Percentiles rank a stretch among this genome's conserved stretches.
Evolutionary conservation across 2,888 invertebrate species (phyloP).

Genomic region (Callosobruchus maculatus): DNA sequence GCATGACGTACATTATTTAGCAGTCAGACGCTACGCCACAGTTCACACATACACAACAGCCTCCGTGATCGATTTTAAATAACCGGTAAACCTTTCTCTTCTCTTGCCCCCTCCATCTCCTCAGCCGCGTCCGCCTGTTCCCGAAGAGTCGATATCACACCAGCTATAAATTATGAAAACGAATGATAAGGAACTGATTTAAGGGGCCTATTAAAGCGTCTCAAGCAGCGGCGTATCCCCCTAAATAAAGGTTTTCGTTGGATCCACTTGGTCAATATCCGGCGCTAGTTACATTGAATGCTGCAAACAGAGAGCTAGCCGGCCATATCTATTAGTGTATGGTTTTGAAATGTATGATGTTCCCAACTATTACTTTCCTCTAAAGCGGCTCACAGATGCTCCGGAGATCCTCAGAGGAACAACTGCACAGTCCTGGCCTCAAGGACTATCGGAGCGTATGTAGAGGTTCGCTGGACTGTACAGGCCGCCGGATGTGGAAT

Average conservation of each 20-base stretch:
- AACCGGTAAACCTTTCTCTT: not conserved
- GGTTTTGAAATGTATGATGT: no score
- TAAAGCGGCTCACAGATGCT: no score
- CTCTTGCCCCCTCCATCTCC: not conserved
- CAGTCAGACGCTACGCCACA: not conserved
- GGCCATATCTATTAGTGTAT: no score
- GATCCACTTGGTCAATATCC: not conserved
- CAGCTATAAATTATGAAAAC: conserved; percentile 13
- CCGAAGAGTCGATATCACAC: conserved; percentile 9
- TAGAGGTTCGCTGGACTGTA: no score
- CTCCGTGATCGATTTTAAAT: conserved; percentile 2
- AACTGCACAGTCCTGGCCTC: no score
- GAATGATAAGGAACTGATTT: conserved; percentile 31
- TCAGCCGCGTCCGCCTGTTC: not conserved
- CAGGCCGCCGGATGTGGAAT: no score
- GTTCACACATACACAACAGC: not conserved
- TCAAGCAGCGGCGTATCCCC: conserved; percentile 4
- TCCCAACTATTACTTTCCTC: no score
- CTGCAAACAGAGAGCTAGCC: no score
- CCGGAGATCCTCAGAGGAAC: no score
- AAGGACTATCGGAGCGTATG: no score
- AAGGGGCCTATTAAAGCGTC: conserved; percentile 28
- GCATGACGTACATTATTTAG: not conserved
- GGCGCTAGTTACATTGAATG: no score
- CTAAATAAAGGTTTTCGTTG: not conserved